Evolutionary conservation across 1,140 invertebrate species (phyloP).

Genomic region (Anagrus nilaparvatae): DNA sequence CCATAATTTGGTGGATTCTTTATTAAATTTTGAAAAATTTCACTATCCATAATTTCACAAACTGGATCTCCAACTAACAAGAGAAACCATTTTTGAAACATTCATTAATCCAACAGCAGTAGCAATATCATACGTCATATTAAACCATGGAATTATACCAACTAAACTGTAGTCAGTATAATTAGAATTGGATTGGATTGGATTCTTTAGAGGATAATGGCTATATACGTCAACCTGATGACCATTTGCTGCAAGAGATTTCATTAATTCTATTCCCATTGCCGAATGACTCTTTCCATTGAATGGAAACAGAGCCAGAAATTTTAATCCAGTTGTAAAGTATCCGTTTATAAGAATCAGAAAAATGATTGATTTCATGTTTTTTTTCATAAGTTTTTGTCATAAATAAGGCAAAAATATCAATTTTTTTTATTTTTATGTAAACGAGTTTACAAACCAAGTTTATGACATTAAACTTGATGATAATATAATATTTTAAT

Average conservation of each 20-base stretch:
- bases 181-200: conserved; percentile 31
- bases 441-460: too few species aligned
- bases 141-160: conserved; percentile 14
- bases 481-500: too few species aligned
- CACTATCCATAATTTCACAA: conserved; percentile 18
- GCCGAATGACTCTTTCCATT: conserved; percentile 34
- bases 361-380: too few species aligned
- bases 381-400: too few species aligned
- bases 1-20: conserved; percentile 20
- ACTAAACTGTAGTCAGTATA: conserved; percentile 25
- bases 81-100: too few species aligned
- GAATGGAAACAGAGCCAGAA: conserved; percentile 32
- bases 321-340: conserved; percentile 21
- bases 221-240: conserved; percentile 36
- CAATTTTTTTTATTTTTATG: too few species aligned
- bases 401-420: too few species aligned
- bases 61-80: conserved; percentile 15
- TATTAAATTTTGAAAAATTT: conserved; percentile 15
- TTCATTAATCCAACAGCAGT: conserved; percentile 6
- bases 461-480: too few species aligned
- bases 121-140: conserved; percentile 14
- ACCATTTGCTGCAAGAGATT: conserved; percentile 31
- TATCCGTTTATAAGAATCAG: too few species aligned
- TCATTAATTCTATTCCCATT: conserved; percentile 30
- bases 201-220: conserved; percentile 31